These are phyloP conservation scores for Sussaba pulchella DNA, from an alignment of 2,888 invertebrate genomes.

Conservation along the genomic window DNA sequence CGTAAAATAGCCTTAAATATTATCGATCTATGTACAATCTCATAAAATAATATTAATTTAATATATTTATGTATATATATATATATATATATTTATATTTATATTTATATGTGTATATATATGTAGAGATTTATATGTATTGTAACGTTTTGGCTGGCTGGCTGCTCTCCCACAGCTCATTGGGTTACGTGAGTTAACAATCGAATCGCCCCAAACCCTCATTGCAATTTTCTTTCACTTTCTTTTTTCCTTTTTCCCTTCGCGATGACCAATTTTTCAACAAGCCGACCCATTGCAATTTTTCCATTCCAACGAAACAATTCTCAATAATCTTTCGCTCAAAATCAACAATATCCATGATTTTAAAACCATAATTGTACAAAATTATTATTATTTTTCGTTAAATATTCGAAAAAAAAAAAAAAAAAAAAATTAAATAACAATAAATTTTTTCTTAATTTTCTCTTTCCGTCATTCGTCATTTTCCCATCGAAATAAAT, in stretches of 20 bases:
- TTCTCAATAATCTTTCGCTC: neutral
- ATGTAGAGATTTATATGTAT: slow-evolving; percentile 53
- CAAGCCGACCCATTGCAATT: neutral
- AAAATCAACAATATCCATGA: neutral
- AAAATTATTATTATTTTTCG: neutral
- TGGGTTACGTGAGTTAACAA: slow-evolving; percentile 29
- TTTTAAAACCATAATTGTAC: neutral
- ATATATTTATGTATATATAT: slow-evolving; percentile 64
- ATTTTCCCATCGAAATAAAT: too few relatives aligned
- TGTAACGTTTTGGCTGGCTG: slow-evolving; percentile 70
- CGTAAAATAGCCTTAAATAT: slow-evolving; percentile 78
- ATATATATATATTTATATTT: slow-evolving; percentile 60
- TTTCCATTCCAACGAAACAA: neutral
- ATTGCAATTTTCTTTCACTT: slow-evolving; percentile 10
- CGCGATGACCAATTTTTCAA: neutral
- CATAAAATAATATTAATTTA: slow-evolving; percentile 82
- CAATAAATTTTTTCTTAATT: neutral
- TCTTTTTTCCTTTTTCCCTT: neutral
- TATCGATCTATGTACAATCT: slow-evolving; percentile 81
- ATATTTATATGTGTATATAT: slow-evolving; percentile 39
- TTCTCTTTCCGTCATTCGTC: too few relatives aligned
- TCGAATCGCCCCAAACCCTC: slow-evolving; percentile 22
- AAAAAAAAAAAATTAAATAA: too few relatives aligned
- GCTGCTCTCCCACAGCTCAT: slow-evolving; percentile 60
- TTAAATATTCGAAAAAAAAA: neutral